Evolutionary conservation across 1,140 invertebrate genomes (phyloP), one percentile per base, ranked within the genome.

Genomic region (Oryzaephilus surinamensis): DNA sequence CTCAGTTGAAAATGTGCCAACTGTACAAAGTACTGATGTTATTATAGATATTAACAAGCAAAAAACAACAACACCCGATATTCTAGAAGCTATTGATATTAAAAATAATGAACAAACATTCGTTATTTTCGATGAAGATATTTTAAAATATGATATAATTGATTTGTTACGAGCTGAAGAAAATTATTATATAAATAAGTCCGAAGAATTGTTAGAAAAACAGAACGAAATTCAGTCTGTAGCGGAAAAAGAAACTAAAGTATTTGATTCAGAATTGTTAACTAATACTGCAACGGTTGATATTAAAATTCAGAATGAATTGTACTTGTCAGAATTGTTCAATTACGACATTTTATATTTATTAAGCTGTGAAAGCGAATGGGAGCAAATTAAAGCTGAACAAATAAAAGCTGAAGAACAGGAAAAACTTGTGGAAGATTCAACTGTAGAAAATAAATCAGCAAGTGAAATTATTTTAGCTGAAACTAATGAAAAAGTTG

Each of bases 1-100:
- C 21, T 7, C 17, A n/a, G 12, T 16, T 15, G 29, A 44, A 19
- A 43, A 41, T 37, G 15, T 35, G n/a, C n/a, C n/a, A n/a, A n/a
- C n/a, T n/a, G n/a, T n/a, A n/a, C n/a, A n/a, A n/a, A n/a, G n/a
- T n/a, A n/a, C n/a, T n/a, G n/a, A n/a, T n/a, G n/a, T n/a, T n/a
- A n/a, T n/a, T n/a, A n/a, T n/a, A n/a, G n/a, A n/a, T n/a, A n/a
- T n/a, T n/a, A n/a, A n/a, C n/a, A n/a, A n/a, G n/a, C n/a, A n/a
- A n/a, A n/a, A n/a, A n/a, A n/a, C n/a, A n/a, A n/a, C n/a, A n/a
- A n/a, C n/a, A n/a, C n/a, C n/a, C n/a, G n/a, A n/a, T n/a, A n/a
- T n/a, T n/a, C n/a, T n/a, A n/a, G n/a, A n/a, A n/a, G n/a, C n/a
- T n/a, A n/a, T n/a, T n/a, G n/a, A n/a, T n/a, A n/a, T n/a, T n/a